Evolutionary conservation across 2,113 vertebrate species (phyloP).

Genomic region (Nannospalax galili): DNA sequence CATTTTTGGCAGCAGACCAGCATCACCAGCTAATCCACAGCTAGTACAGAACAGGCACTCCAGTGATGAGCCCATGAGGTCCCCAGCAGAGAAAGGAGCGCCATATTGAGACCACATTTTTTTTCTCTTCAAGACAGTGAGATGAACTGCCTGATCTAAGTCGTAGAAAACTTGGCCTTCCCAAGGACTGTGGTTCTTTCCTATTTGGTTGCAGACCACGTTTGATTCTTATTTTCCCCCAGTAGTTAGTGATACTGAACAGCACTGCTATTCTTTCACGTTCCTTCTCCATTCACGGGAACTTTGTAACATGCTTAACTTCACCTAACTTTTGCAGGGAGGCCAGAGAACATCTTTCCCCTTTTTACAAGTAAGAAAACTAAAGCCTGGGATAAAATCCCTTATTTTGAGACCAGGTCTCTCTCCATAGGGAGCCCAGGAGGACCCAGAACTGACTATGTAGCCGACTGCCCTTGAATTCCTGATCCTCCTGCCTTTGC

Average conservation of each 20-base stretch:
- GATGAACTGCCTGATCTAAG: not conserved
- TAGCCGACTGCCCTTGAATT: not conserved
- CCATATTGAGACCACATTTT: not conserved
- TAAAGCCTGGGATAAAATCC: not conserved
- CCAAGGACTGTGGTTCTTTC: not conserved
- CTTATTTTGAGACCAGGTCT: not conserved
- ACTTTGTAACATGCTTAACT: not conserved
- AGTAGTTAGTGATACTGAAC: not conserved
- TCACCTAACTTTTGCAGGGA: not conserved
- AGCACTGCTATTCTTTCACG: not conserved
- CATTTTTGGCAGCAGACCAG: not conserved
- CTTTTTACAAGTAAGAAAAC: conserved; percentile 64
- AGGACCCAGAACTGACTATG: not conserved
- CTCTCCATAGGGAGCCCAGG: not conserved
- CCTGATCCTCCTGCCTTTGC: not conserved
- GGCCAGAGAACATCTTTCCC: not conserved
- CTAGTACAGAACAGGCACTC: not conserved
- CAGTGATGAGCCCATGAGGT: not conserved
- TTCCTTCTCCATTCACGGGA: not conserved
- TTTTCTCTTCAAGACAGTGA: not conserved
- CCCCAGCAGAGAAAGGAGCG: not conserved
- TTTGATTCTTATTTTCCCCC: not conserved
- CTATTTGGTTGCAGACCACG: not conserved
- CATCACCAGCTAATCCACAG: not conserved
- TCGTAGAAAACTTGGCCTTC: not conserved